phyloP scores from a whole-genome alignment of 1,140 invertebrate species.

The Dendroctonus ponderosae region DNA sequence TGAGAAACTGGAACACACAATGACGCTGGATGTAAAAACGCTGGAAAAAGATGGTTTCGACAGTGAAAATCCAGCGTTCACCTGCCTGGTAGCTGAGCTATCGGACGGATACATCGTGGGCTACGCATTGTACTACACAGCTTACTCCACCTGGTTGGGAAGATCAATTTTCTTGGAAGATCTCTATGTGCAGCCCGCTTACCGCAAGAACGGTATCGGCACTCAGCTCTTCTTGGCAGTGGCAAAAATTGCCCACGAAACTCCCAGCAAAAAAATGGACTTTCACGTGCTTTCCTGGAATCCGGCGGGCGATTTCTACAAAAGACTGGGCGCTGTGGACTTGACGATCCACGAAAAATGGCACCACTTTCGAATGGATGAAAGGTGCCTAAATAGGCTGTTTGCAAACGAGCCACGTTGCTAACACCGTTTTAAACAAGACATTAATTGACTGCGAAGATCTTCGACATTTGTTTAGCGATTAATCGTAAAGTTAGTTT shows the following conservation, averaged over 20 bases:
- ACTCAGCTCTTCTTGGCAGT: constrained; percentile 66
- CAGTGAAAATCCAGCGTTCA: constrained; percentile 60
- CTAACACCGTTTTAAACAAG: too few relatives aligned
- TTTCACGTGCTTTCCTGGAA: constrained; percentile 85
- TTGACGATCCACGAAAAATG: constrained; percentile 67
- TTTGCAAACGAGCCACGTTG: constrained; percentile 13
- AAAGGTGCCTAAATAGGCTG: constrained; percentile 50
- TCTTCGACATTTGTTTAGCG: too few relatives aligned
- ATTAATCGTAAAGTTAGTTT: too few relatives aligned
- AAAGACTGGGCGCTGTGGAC: constrained; percentile 64
- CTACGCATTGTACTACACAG: constrained; percentile 73
- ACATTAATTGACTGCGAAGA: too few relatives aligned
- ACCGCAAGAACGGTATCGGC: constrained; percentile 68
- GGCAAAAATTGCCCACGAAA: constrained; percentile 57
- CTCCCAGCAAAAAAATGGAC: constrained; percentile 57
- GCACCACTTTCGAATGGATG: constrained; percentile 65
- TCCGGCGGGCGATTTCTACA: constrained; percentile 74
- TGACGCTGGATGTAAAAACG: constrained; percentile 64
- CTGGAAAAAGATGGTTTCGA: constrained; percentile 72
- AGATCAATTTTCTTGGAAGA: constrained; percentile 78
- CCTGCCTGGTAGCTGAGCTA: constrained; percentile 65
- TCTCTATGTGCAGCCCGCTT: constrained; percentile 68
- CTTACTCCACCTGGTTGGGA: constrained; percentile 79
- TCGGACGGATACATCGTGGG: constrained; percentile 56
- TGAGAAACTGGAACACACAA: constrained; percentile 73